Evolutionary conservation across 2,888 invertebrate genomes (phyloP), one percentile per base, ranked within the genome.

Genomic region (Nephrotoma guestfalica): DNA sequence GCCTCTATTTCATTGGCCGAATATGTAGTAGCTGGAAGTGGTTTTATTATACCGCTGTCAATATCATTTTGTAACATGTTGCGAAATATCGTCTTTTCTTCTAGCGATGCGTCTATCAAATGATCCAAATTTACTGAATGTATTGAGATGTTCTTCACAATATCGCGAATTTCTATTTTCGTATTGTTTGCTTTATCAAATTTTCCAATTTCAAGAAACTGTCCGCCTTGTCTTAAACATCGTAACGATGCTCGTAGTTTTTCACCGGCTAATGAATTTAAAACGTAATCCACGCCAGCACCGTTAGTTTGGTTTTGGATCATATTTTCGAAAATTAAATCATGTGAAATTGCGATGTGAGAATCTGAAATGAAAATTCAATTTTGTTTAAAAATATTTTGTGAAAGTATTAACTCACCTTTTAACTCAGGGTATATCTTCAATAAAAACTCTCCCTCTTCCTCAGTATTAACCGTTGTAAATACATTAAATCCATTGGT

Each of bases 211-310:
- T 97, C 97, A 86, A 97, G 90, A 91, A 97, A 97, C 87, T 94
- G 92, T 9, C 97, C 95, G 0, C 93, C 92, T 1, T 88, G 88
- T 0, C 92, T 93, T 9, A 95, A 90, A 88, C 95, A 95, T 4
- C 94, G 91, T 0, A 94, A 90, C 0, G 95, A 94, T 0, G 95
- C 96, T 89, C 94, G 93, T 0, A 98, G 93, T 91, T 98, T 98
- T 84, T 99, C 98, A 89, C 97, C 98, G 0, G 98, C 94, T 83
- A 99, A 92, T 0, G 98, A 98, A 91, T 99, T 99, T 9, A 97
- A 92, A n/a, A 99, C 96, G 86, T 98, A 92, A 89, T 99, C 97
- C 0, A 99, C 98, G 51, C 98, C 98, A 88, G 93, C 93, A 11
- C 98, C 98, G 6, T 95, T 93, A 0, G 98, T 98, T 89, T 94